Evolutionary conservation across 2,797 vertebrate genomes (phyloP).

Genomic region (Tarsius wallacei): DNA sequence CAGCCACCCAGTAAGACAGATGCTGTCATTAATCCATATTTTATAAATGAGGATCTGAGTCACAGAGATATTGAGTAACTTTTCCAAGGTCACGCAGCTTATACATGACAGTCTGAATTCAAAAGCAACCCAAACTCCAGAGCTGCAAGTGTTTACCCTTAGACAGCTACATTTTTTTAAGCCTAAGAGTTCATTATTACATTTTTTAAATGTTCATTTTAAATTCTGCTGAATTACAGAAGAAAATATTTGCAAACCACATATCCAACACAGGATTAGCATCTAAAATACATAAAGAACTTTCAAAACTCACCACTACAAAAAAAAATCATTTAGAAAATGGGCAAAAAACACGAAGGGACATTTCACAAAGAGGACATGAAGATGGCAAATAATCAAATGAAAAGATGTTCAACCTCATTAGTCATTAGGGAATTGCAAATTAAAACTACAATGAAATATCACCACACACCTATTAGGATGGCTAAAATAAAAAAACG

Average conservation of each 20-base stretch:
- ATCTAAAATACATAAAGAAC: conserved; percentile 36
- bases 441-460: not conserved
- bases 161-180: not conserved
- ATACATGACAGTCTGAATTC: not conserved
- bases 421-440: no score
- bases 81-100: not conserved
- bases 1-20: not conserved
- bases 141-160: not conserved
- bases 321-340: conserved; percentile 54
- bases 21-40: not conserved
- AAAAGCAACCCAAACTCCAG: not conserved
- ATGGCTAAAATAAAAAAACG: not conserved
- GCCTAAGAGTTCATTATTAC: not conserved
- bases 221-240: conserved; percentile 27
- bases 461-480: not conserved
- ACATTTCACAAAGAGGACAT: conserved; percentile 17
- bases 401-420: not conserved
- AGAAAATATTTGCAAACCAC: conserved; percentile 51
- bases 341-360: not conserved
- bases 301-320: not conserved
- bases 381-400: conserved; percentile 26
- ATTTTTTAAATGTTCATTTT: conserved; percentile 41
- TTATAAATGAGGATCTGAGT: conserved; percentile 5
- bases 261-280: conserved; percentile 9
- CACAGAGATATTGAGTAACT: conserved; percentile 4